Conservation (phyloP, 2,888 invertebrate species). For the Anthrax anthrax region DNA sequence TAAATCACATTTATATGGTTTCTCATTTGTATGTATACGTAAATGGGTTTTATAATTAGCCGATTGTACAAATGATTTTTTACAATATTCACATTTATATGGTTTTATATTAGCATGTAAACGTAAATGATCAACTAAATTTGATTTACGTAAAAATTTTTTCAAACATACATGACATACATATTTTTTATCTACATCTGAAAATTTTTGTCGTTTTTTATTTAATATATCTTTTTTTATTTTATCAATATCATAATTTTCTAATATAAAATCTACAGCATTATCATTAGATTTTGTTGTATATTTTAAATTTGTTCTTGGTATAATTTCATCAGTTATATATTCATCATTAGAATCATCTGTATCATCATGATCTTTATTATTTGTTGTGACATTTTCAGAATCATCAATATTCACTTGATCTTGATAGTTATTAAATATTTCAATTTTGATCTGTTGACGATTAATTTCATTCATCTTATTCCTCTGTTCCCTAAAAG, state of each 20-base stretch:
- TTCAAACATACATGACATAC: constrained; percentile 16
- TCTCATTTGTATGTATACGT: constrained; percentile 17
- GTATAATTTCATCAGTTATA: too few relatives aligned
- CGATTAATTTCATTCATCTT: too few relatives aligned
- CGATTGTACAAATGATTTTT: constrained; percentile 18
- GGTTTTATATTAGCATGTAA: constrained; percentile 17
- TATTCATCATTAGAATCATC: background rate
- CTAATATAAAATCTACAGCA: background rate
- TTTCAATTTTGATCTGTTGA: too few relatives aligned
- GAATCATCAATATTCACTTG: too few relatives aligned
- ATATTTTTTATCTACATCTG: constrained; percentile 2
- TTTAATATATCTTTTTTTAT: background rate
- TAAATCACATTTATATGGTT: constrained; percentile 14
- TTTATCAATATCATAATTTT: background rate
- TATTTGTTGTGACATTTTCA: background rate
- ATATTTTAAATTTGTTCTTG: background rate
- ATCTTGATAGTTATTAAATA: too few relatives aligned
- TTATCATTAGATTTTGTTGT: background rate
- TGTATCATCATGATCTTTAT: background rate
- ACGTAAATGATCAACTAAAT: constrained; percentile 17
- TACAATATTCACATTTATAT: constrained; percentile 16
- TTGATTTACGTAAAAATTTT: constrained; percentile 15
- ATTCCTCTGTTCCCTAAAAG: too few relatives aligned
- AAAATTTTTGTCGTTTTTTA: background rate
- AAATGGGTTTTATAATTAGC: constrained; percentile 17